Evolutionary conservation across 2,888 invertebrate species (phyloP), one percentile per base, ranked within the genome.

Genomic region (Eupithecia inturbata): DNA sequence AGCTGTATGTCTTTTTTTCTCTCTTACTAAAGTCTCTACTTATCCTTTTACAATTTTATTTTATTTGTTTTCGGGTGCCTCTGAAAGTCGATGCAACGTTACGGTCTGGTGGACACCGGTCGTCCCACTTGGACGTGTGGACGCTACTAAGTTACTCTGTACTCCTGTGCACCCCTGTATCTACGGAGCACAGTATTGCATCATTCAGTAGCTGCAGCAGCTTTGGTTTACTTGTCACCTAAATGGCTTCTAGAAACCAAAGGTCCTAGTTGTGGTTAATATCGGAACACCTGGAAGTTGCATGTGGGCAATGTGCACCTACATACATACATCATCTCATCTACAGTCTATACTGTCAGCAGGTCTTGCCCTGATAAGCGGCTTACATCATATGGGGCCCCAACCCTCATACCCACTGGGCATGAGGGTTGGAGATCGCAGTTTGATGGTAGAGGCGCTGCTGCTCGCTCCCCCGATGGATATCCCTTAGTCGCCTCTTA

Each of bases 51-150:
- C 62, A 6, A 28, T 39, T 49, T 68, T 68, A 72, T 74, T 72
- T 57, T 60, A 60, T 68, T 71, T n/a, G n/a, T 39, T 86, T 85
- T 83, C 81, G 82, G 80, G 82, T 85, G 83, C 84, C 83, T 86
- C 86, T 85, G 84, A 87, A 87, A 86, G 88, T 85, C 88, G 84
- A 86, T 87, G 88, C 87, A 85, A 85, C 85, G 79, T 74, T 83
- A 92, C 90, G 91, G 93, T 94, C 93, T 94, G 79, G 92, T 80
- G 91, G 85, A 78, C 91, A 91, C 89, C 87, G 79, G 79, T 79
- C 78, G 80, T 79, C 77, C 78, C 79, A 76, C 73, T 80, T 84
- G 87, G 83, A 92, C 92, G 93, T 92, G 93, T 88, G 85, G 85
- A 85, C 83, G 89, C 87, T 92, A 90, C 91, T 87, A 90, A 91